Evolutionary conservation across 2,113 vertebrate species (phyloP).

Genomic region (Bubo scandiacus): DNA sequence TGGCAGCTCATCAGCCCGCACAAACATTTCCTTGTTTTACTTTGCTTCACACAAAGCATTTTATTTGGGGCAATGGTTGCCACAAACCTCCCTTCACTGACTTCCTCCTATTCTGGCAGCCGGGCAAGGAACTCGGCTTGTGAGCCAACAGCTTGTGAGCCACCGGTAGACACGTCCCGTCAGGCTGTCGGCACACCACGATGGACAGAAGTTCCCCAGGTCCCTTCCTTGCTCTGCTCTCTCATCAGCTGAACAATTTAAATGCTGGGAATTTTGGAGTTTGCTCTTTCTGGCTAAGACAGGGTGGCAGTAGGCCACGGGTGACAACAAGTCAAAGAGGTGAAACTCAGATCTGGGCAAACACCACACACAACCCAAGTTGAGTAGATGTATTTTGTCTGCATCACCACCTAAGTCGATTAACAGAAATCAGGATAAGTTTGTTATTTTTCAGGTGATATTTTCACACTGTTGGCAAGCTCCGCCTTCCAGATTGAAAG

Average conservation of each 20-base stretch:
- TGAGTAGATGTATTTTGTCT: fast-evolving
- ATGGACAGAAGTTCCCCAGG: background rate
- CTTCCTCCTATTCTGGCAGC: background rate
- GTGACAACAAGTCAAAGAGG: background rate
- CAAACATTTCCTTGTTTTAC: too few relatives aligned
- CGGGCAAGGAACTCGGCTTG: background rate
- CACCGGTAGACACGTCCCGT: fast-evolving
- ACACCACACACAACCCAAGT: fast-evolving
- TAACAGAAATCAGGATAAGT: background rate
- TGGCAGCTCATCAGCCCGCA: background rate
- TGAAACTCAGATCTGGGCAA: background rate
- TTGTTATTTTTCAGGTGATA: fast-evolving
- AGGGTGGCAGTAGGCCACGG: background rate
- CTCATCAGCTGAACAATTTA: background rate
- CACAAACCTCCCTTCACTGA: background rate
- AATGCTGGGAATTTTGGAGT: background rate
- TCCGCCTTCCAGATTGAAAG: background rate
- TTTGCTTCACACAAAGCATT: background rate
- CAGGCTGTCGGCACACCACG: too few relatives aligned
- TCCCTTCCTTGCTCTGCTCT: background rate
- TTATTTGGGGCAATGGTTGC: background rate
- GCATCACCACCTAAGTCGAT: background rate
- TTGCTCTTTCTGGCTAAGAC: background rate
- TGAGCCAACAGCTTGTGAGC: background rate
- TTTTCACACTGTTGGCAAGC: background rate